Conservation (phyloP, 2,888 invertebrate genomes). For the Harpalus rubripes region DNA sequence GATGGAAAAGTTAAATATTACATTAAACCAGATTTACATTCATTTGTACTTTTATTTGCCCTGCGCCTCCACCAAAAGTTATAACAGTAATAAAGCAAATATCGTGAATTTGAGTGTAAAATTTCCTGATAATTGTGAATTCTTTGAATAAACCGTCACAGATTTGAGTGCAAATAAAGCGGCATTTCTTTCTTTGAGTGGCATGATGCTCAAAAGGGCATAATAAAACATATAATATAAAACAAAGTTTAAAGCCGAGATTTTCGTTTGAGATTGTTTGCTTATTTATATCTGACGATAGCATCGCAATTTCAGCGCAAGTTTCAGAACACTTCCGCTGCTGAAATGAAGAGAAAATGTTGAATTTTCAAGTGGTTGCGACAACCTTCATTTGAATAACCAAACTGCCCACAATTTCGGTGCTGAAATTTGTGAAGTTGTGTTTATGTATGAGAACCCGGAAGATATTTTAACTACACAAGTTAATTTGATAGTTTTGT, state of each 20-base stretch:
- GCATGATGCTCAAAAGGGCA: not conserved
- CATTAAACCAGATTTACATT: not conserved
- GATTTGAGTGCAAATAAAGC: not conserved
- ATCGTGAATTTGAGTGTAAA: not conserved
- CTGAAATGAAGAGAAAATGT: slow-evolving; percentile 48
- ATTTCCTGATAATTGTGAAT: not conserved
- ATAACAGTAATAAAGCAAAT: not conserved
- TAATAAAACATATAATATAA: slow-evolving; percentile 43
- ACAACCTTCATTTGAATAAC: slow-evolving; percentile 52
- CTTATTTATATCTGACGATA: slow-evolving; percentile 50
- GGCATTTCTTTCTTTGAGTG: not conserved
- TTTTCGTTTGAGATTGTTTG: slow-evolving; percentile 46
- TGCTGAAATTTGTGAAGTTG: slow-evolving; percentile 20
- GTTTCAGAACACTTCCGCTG: not conserved
- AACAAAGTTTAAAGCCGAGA: slow-evolving; percentile 40
- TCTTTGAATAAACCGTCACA: not conserved
- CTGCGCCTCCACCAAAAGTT: not conserved
- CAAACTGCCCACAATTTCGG: slow-evolving; percentile 30
- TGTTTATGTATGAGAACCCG: slow-evolving; percentile 48
- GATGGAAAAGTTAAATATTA: not conserved
- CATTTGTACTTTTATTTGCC: not conserved
- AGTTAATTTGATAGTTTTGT: slow-evolving; percentile 19
- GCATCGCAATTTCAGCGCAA: slow-evolving; percentile 38
- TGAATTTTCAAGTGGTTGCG: slow-evolving; percentile 47
- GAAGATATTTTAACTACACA: slow-evolving; percentile 20